Evolutionary conservation across 1,140 invertebrate genomes (phyloP), one percentile per base, ranked within the genome.

Genomic region (Drosophila leontia): DNA sequence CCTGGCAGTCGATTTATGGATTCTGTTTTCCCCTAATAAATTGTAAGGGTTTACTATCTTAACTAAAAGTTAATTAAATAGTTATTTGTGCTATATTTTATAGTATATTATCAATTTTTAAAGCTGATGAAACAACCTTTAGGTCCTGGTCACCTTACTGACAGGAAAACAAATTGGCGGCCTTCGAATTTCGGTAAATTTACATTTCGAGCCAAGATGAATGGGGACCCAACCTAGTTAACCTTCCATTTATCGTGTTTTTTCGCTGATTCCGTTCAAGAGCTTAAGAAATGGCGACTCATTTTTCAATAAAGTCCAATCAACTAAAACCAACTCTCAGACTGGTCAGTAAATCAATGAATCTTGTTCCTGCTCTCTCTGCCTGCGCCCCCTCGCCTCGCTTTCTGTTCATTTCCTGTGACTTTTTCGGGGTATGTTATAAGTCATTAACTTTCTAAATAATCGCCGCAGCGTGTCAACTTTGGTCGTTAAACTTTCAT

Each of bases 391-490:
- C 23, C 65, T 15, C 11, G 11, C 47, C n/a, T 34, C n/a, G 19
- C n/a, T 34, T 17, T 48, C 55, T 71, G 51, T 72, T 74, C 69
- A 72, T 72, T 72, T 72, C 67, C 69, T 39, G 67, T 34, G 69
- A 72, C 69, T 60, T 74, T 72, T 72, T 58, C 19, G 70, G 50
- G 80, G 81, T 79, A 68, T 90, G 85, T 90, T 90, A 90, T 90
- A 90, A 90, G 85, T 90, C 86, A 90, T 90, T 90, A 90, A 90
- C 86, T 90, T 90, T 90, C 85, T 90, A 90, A 90, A 90, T 90
- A 90, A 90, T 90, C 86, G 85, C 82, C 81, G 75, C 85, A 85
- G 85, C 85, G 85, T 90, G 85, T 90, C 85, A 90, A 90, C 85
- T 90, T 90, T 90, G 85, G 81, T 90, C 85, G 85, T 90, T 90